phyloP scores from a whole-genome alignment of 2,888 invertebrate genomes.

The Xestobium rufovillosum region DNA sequence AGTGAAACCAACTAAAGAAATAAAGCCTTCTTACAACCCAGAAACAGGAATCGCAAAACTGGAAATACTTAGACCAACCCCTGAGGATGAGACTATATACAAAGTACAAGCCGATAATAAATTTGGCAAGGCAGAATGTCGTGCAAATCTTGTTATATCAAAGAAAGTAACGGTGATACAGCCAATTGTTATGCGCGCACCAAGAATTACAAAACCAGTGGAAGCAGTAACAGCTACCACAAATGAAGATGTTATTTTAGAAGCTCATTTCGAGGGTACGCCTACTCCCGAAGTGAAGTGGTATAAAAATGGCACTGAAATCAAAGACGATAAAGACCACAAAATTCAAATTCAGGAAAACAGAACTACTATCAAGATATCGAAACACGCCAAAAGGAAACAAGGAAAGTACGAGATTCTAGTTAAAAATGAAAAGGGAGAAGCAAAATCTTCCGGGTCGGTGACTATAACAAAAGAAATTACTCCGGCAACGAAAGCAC shows the following conservation, averaged over 20 bases:
- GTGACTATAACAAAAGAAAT: slow-evolving; percentile 63
- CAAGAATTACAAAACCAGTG: slow-evolving; percentile 70
- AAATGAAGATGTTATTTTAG: slow-evolving; percentile 60
- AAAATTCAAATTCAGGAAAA: slow-evolving; percentile 53
- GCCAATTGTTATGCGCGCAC: slow-evolving; percentile 54
- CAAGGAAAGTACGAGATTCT: slow-evolving; percentile 84
- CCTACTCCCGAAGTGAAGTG: slow-evolving; percentile 72
- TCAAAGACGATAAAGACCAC: slow-evolving; percentile 57
- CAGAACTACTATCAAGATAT: slow-evolving; percentile 57
- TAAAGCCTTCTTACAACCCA: slow-evolving; percentile 51
- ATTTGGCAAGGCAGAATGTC: slow-evolving; percentile 65
- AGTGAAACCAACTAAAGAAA: slow-evolving; percentile 50
- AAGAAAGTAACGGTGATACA: slow-evolving; percentile 44
- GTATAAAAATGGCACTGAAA: slow-evolving; percentile 75
- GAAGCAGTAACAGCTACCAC: slow-evolving; percentile 65
- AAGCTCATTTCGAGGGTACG: slow-evolving; percentile 64
- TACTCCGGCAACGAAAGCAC: slow-evolving; percentile 56
- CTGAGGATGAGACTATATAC: slow-evolving; percentile 62
- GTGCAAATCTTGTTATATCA: slow-evolving; percentile 62
- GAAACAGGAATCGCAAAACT: slow-evolving; percentile 57
- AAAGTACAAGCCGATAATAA: slow-evolving; percentile 64
- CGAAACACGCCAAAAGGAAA: slow-evolving; percentile 64
- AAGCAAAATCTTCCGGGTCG: slow-evolving; percentile 73
- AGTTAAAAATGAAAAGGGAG: slow-evolving; percentile 68
- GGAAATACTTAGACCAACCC: slow-evolving; percentile 55